Base-by-base conservation (phyloP, 2,113 vertebrate species). In the Thymallus thymallus region DNA sequence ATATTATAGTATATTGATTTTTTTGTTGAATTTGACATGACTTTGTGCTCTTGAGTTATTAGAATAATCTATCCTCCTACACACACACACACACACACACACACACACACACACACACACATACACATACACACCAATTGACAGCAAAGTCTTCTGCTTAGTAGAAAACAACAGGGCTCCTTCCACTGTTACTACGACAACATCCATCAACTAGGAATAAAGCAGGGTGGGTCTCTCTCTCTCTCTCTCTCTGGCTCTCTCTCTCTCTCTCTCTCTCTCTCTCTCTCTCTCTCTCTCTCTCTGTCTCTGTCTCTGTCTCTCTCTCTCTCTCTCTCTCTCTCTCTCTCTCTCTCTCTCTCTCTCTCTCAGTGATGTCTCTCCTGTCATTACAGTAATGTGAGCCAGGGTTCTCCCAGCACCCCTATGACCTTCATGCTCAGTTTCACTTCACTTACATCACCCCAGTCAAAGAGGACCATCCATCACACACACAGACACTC, bases 391-490 rank as follows among this genome's bases (percentile, higher is more conserved):
- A 76, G 76, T 80, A 80, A 80, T 80, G 66, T 51, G 13, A 73
- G 67, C 77, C 29, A 61, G 58, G 76, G 69, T 79, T 83, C 71
- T 81, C 41, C 67, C 74, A 76, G 76, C 75, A 79, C 79, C 75
- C 64, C 70, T 76, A 65, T 85, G 85, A 89, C 86, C 87, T 89
- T 89, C 86, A 83, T 69, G 86, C 82, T 85, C 71, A 75, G 83
- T 88, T 88, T 87, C 86, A 86, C 74, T 69, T 74, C 73, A 76
- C 78, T 88, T 87, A 76, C 87, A 88, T 90, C 87, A 88, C 56
- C 77, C 32, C 2, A 77, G 75, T 82, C 81, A 75, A 82, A 77
- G 67, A 74, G 20, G 14, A 24, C 71, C 77, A 76, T 80, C 80
- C 79, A 69, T 83, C 30, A 62, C 32, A 22, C 16, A 18, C 1